A percentile compares a stretch with the other conserved stretches of the same genome.
phyloP scores from a whole-genome alignment of 2,888 invertebrate genomes.

The Latrodectus hesperus region DNA sequence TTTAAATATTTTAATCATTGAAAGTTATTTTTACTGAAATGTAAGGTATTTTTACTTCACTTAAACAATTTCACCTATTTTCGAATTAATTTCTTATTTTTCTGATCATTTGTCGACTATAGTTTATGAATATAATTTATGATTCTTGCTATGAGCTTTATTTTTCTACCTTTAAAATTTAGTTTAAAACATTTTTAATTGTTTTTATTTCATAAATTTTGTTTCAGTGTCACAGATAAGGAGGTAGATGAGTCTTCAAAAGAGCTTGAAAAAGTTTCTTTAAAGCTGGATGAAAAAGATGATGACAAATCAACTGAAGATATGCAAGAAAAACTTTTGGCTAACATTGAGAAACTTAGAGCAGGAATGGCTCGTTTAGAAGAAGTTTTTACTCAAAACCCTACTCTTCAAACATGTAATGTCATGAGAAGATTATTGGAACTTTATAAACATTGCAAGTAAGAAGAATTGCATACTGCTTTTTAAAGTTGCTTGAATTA shows the following conservation, averaged over 20 bases:
- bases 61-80: too few relatives aligned
- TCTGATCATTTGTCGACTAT: too few relatives aligned
- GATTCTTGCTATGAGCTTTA: too few relatives aligned
- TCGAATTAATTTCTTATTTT: too few relatives aligned
- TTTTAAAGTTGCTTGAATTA: background rate
- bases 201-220: too few relatives aligned
- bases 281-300: conserved; percentile 39
- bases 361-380: conserved; percentile 84
- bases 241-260: conserved; percentile 52
- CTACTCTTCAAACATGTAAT: conserved; percentile 83
- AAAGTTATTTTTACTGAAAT: too few relatives aligned
- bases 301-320: conserved; percentile 71
- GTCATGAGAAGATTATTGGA: conserved; percentile 86
- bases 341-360: conserved; percentile 85
- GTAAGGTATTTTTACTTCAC: too few relatives aligned
- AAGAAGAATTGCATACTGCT: conserved; percentile 19
- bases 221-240: conserved; percentile 19
- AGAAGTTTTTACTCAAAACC: conserved; percentile 86
- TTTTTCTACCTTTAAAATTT: too few relatives aligned
- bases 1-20: too few relatives aligned
- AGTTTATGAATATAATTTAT: too few relatives aligned
- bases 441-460: conserved; percentile 87
- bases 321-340: conserved; percentile 80
- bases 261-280: conserved; percentile 51
- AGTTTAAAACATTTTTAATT: too few relatives aligned